A percentile compares a stretch with the other conserved stretches of the same genome.
Evolutionary conservation across 2,888 invertebrate species (phyloP).

Genomic region (Drosophila pseudotalamancana): DNA sequence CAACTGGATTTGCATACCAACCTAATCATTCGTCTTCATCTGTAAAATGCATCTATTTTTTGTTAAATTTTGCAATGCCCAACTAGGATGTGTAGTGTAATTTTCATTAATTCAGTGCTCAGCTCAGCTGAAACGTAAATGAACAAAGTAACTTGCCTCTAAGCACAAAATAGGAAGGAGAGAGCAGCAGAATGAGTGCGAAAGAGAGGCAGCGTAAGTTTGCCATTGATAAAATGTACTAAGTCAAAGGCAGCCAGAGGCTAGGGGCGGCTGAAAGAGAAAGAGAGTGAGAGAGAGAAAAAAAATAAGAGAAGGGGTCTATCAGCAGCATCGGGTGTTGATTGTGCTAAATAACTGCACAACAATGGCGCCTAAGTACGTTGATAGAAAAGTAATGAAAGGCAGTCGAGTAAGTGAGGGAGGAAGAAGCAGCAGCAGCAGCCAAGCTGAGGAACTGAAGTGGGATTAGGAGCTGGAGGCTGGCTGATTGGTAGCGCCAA

Average conservation of each 20-base stretch:
- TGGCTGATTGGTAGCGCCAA: slow-evolving; percentile 70
- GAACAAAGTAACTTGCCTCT: slow-evolving; percentile 62
- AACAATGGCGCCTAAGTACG: slow-evolving; percentile 77
- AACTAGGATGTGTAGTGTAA: slow-evolving; percentile 31
- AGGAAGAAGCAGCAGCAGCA: neutral
- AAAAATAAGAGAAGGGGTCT: slow-evolving; percentile 7
- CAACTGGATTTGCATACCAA: neutral
- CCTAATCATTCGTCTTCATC: too few relatives aligned
- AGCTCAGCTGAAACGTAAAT: slow-evolving; percentile 63
- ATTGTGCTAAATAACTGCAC: slow-evolving; percentile 78
- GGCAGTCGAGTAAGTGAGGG: slow-evolving; percentile 30
- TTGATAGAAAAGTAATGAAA: slow-evolving; percentile 79
- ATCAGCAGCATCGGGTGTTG: slow-evolving; percentile 73
- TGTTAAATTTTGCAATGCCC: slow-evolving; percentile 41
- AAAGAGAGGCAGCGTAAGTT: slow-evolving; percentile 32
- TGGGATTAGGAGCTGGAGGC: slow-evolving; percentile 26
- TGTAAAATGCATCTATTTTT: neutral
- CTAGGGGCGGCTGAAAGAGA: neutral
- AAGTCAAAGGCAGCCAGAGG: slow-evolving; percentile 39
- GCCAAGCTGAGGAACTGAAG: neutral
- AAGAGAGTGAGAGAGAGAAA: neutral
- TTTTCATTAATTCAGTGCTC: slow-evolving; percentile 73
- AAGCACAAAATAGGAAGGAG: slow-evolving; percentile 41
- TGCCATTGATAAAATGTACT: slow-evolving; percentile 64
- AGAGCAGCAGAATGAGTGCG: neutral